Evolutionary conservation across 2,888 invertebrate species (phyloP), one percentile per base, ranked within the genome.

Genomic region (Saturnia japonica): DNA sequence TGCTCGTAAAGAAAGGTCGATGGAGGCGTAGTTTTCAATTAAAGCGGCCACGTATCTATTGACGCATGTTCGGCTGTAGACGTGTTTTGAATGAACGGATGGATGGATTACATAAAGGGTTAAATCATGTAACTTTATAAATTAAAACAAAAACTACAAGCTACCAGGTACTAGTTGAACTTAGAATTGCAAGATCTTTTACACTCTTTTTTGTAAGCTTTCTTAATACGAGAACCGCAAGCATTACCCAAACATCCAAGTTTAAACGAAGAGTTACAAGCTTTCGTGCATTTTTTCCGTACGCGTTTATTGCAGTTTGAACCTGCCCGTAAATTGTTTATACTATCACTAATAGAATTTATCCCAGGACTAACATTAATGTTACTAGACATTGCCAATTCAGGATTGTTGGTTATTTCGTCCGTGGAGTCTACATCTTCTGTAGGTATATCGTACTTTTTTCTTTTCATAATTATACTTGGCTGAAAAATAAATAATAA

Each of bases 171-270:
- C n/a, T 43, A 47, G n/a, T 45, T 22, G 22, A 67, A 43, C 16
- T 25, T 47, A 67, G 45, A 22, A 16, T 7, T 28, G 2, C 67
- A 67, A 1, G 47, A 67, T 28, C 67, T 47, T 47, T 28, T 28
- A 28, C 45, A 47, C 16, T 67, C 67, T 45, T 16, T 67, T 25
- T 67, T 47, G 45, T 43, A 67, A 67, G 45, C 67, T 45, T 6
- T 67, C 43, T 47, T 67, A 7, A 47, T 28, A 22, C 25, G 16
- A 1, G 67, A 67, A 25, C 47, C n/a, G 42, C 45, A 67, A 0
- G 25, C 25, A 7, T 45, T 22, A 6, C 67, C 25, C 16, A 43
- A 8, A 67, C 67, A 47, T 25, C 45, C 25, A 8, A 47, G 7
- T 28, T 14, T 67, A 67, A 47, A 47, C 0, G 43, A 16, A 4